A percentile compares a stretch with the other conserved stretches of the same genome.
phyloP scores from a whole-genome alignment of 2,797 vertebrate species.

The Syngnathus acus region DNA sequence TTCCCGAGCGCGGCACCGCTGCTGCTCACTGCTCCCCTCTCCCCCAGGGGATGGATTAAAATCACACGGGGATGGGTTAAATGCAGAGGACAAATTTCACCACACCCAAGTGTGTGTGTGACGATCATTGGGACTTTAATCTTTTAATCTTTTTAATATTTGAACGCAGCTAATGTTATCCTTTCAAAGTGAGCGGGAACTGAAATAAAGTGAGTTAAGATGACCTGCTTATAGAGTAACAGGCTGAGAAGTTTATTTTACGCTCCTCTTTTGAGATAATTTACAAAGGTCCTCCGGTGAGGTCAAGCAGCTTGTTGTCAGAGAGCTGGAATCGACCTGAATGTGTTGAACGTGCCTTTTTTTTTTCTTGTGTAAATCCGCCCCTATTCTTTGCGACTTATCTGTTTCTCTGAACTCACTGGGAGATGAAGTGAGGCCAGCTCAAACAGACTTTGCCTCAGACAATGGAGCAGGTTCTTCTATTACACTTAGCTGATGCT shows the following conservation, averaged over 20 bases:
- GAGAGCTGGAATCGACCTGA: constrained; percentile 30
- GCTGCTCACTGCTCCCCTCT: too few relatives aligned
- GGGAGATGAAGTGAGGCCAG: constrained; percentile 57
- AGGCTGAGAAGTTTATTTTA: background rate
- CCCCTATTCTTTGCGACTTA: constrained; percentile 50
- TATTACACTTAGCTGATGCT: constrained; percentile 45
- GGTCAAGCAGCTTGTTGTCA: constrained; percentile 41
- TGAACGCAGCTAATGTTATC: constrained; percentile 20
- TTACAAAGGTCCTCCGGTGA: constrained; percentile 14
- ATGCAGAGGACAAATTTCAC: too few relatives aligned
- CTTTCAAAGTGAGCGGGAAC: constrained; percentile 11
- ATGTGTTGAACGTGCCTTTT: constrained; percentile 50
- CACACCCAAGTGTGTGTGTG: too few relatives aligned
- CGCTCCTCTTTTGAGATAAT: background rate
- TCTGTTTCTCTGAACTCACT: constrained; percentile 56
- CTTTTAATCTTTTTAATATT: too few relatives aligned
- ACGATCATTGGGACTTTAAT: too few relatives aligned
- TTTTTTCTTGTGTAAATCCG: constrained; percentile 51
- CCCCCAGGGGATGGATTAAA: too few relatives aligned
- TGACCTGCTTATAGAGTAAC: constrained; percentile 1
- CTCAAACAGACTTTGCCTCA: constrained; percentile 50
- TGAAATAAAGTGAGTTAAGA: constrained; percentile 15
- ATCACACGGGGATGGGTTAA: too few relatives aligned
- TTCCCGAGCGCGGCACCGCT: too few relatives aligned
- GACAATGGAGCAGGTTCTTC: constrained; percentile 52